Evolutionary conservation across 1,140 invertebrate species (phyloP).

Genomic region (Ooceraea biroi): DNA sequence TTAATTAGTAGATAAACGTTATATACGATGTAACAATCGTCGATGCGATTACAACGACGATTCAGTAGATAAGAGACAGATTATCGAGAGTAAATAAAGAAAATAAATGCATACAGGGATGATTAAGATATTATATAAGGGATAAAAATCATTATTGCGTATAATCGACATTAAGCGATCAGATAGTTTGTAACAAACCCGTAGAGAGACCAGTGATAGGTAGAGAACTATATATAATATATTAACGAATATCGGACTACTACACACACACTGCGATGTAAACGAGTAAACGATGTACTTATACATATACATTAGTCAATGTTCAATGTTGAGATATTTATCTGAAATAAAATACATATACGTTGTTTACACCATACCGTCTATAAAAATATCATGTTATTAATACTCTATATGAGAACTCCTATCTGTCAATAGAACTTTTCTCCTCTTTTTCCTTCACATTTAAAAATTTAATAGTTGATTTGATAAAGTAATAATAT

Average conservation of each 20-base stretch:
- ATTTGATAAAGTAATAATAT: constrained; percentile 10
- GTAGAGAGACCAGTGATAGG: constrained; percentile 62
- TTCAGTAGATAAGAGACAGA: constrained; percentile 51
- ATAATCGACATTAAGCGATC: constrained; percentile 71
- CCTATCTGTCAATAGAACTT: too few species aligned
- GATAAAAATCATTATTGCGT: constrained; percentile 66
- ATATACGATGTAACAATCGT: constrained; percentile 57
- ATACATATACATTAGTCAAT: constrained; percentile 81
- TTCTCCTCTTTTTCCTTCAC: too few species aligned
- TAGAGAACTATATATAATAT: constrained; percentile 66
- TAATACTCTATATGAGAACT: background rate
- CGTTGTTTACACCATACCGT: constrained; percentile 81
- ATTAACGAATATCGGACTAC: constrained; percentile 65
- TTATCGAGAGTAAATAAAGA: constrained; percentile 52
- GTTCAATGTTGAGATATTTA: constrained; percentile 84
- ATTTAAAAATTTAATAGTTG: constrained; percentile 2
- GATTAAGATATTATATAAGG: constrained; percentile 56
- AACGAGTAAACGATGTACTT: constrained; percentile 75
- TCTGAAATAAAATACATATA: constrained; percentile 83
- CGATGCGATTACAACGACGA: constrained; percentile 59
- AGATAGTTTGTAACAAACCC: constrained; percentile 67
- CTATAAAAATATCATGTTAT: constrained; percentile 10
- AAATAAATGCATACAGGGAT: constrained; percentile 65
- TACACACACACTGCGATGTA: constrained; percentile 41
- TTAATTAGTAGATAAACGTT: constrained; percentile 64